phyloP scores from a whole-genome alignment of 2,888 invertebrate species.

The Platynereis dumerilii region DNA sequence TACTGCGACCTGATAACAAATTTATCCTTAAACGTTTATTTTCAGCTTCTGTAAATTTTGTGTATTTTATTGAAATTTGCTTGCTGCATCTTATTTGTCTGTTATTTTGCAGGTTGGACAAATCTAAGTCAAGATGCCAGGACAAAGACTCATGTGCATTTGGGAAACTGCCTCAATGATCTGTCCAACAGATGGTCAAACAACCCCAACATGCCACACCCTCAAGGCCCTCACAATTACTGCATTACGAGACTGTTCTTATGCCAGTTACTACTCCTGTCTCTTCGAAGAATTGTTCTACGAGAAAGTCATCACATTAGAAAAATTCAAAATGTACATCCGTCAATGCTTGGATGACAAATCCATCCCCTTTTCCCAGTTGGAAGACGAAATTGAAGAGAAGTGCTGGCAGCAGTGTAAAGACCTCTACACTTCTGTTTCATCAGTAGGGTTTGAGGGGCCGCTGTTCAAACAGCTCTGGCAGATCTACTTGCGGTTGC shows the following conservation, averaged over 20 bases:
- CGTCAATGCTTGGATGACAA: constrained; percentile 3
- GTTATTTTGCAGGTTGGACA: not conserved
- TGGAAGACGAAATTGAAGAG: constrained; percentile 7
- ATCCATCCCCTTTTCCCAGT: not conserved
- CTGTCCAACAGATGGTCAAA: too few relatives aligned
- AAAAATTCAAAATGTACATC: constrained; percentile 12
- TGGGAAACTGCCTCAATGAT: constrained; percentile 31
- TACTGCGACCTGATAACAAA: too few relatives aligned
- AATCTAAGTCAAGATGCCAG: constrained; percentile 14
- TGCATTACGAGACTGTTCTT: too few relatives aligned
- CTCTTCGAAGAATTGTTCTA: constrained; percentile 7
- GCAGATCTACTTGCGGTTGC: constrained; percentile 34
- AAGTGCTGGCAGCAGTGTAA: constrained; percentile 13
- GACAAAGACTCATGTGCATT: constrained; percentile 32
- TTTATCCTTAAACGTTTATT: too few relatives aligned
- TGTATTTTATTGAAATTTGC: too few relatives aligned
- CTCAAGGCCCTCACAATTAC: too few relatives aligned
- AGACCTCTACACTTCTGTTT: constrained; percentile 1
- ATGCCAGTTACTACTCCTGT: too few relatives aligned
- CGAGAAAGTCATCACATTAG: constrained; percentile 5
- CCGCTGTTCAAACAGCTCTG: constrained; percentile 26
- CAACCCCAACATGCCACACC: too few relatives aligned
- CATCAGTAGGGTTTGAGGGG: constrained; percentile 14
- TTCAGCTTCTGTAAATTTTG: too few relatives aligned
- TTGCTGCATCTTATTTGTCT: not conserved